A percentile compares a stretch with the other conserved stretches of the same genome.
These are phyloP conservation scores for Halichondria panicea DNA, from an alignment of 37 sponge, comb jelly and placozoan species.

Conservation along the genomic window DNA sequence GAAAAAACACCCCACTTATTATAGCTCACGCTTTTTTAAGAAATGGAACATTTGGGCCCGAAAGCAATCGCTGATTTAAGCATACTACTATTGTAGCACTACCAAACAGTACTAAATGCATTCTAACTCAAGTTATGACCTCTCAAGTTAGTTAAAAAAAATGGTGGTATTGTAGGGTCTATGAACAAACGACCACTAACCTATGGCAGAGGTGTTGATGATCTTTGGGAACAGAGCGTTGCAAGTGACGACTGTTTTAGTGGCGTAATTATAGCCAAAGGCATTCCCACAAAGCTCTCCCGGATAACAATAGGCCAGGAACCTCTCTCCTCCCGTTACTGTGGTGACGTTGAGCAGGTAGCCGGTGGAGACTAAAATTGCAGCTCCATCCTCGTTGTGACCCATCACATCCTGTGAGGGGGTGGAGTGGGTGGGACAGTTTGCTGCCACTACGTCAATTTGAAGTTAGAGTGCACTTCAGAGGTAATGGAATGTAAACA, in stretches of 20 bases:
- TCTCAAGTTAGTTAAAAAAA: background rate
- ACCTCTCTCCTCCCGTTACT: constrained; percentile 14
- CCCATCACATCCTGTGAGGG: constrained; percentile 35
- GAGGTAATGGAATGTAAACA: too few species aligned
- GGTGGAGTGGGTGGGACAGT: too few species aligned
- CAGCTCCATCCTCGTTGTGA: constrained; percentile 49
- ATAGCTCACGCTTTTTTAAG: too few species aligned
- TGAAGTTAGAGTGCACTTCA: too few species aligned
- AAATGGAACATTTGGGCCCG: too few species aligned
- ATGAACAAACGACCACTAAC: constrained; percentile 3
- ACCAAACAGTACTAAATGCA: too few species aligned
- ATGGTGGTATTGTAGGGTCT: background rate
- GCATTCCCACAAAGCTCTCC: constrained; percentile 53
- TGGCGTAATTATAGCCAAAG: constrained; percentile 34
- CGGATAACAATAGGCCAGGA: constrained; percentile 46
- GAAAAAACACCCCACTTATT: too few species aligned
- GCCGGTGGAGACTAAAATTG: background rate
- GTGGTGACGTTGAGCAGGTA: constrained; percentile 29
- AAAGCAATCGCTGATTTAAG: too few species aligned
- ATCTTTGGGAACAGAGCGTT: constrained; percentile 58
- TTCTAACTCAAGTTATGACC: background rate
- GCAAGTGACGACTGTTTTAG: constrained; percentile 9
- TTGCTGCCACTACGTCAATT: too few species aligned
- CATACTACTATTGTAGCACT: too few species aligned
- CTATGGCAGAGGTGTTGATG: constrained; percentile 9